Percentiles rank a stretch among this genome's conserved stretches.
phyloP scores from a whole-genome alignment of 2,797 vertebrate species.

The Smutsia temminckii region DNA sequence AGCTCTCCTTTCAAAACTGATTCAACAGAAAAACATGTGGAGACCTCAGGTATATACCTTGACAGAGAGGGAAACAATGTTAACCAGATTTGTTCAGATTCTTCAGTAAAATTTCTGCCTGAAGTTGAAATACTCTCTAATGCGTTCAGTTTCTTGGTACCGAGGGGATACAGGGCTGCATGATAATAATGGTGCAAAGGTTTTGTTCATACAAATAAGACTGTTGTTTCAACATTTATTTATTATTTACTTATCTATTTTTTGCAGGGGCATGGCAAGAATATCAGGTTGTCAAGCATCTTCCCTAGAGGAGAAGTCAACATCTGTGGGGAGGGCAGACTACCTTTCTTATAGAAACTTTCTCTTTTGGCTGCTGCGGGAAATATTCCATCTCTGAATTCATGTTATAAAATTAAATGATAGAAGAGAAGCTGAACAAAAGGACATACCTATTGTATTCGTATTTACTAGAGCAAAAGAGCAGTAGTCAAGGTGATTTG shows the following conservation, averaged over 20 bases:
- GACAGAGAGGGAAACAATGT: background rate
- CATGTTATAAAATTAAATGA: slow-evolving; percentile 63
- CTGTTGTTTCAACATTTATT: background rate
- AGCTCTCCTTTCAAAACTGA: background rate
- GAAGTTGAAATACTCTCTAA: background rate
- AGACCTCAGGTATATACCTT: background rate
- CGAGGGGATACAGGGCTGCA: background rate
- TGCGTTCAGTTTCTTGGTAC: background rate
- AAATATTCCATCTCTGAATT: slow-evolving; percentile 27
- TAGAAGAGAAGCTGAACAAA: slow-evolving; percentile 41
- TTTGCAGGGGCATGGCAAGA: background rate
- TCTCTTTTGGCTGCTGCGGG: background rate
- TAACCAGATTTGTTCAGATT: background rate
- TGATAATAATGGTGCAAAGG: background rate
- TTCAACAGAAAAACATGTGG: background rate
- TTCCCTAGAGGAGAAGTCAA: background rate
- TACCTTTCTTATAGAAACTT: background rate
- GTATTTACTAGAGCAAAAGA: slow-evolving; percentile 42
- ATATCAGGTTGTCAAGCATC: background rate
- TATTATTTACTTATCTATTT: background rate
- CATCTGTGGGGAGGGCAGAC: background rate
- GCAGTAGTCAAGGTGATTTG: slow-evolving; percentile 23
- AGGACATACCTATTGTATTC: background rate
- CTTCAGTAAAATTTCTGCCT: background rate
- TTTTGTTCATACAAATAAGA: background rate